These are phyloP conservation scores for Artibeus jamaicensis DNA, from an alignment of 2,797 vertebrate genomes.

Conservation along the genomic window DNA sequence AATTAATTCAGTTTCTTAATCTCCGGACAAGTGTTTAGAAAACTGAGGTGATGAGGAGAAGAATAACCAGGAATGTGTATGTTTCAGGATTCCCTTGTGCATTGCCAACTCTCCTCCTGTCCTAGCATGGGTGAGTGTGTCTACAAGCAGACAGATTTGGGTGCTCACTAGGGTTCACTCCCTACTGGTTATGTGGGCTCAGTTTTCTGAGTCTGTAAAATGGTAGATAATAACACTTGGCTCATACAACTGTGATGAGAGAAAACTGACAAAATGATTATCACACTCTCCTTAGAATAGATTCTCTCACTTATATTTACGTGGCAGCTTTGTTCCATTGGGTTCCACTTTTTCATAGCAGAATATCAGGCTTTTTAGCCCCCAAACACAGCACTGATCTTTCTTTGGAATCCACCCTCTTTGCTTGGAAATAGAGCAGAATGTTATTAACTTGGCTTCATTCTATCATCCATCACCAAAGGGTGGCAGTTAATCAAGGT, in stretches of 20 bases:
- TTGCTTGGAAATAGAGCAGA: background rate
- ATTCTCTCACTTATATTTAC: background rate
- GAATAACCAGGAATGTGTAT: background rate
- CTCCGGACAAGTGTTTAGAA: background rate
- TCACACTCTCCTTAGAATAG: too few species aligned
- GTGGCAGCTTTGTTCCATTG: background rate
- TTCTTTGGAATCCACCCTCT: background rate
- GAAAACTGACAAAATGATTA: background rate
- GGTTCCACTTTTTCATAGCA: background rate
- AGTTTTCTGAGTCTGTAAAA: background rate
- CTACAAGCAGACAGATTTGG: background rate
- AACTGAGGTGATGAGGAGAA: background rate
- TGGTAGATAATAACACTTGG: background rate
- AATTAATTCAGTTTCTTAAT: slow-evolving; percentile 9
- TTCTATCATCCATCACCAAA: slow-evolving; percentile 28
- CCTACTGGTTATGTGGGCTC: background rate
- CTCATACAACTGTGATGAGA: background rate
- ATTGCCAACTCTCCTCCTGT: background rate
- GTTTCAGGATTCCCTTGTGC: background rate
- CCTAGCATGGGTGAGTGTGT: background rate
- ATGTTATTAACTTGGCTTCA: background rate
- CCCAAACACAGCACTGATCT: background rate
- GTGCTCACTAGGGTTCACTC: background rate
- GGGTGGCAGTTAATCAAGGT: background rate
- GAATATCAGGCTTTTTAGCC: background rate